Base-by-base conservation (phyloP, 2,113 vertebrate species). In the Desmodus rotundus region DNA sequence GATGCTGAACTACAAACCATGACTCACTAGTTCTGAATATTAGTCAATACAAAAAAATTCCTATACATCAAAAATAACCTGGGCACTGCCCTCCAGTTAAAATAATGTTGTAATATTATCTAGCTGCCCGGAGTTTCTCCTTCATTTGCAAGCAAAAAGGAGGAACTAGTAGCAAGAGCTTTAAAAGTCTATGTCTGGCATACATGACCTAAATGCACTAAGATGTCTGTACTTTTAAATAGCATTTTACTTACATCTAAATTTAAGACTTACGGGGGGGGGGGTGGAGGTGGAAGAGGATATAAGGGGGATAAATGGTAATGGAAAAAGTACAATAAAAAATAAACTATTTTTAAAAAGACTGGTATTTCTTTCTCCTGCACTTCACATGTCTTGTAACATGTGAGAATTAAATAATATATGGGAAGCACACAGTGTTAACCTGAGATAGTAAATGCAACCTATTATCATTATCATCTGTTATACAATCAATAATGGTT, bases 31-130 rank as follows among this genome's bases (percentile, higher is more conserved):
- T 78, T 94, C 41, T 90, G 72, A 92, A 73, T 61, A 77, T 74
- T 84, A 92, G 41, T 73, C 85, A 92, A 95, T 41, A 94, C 63
- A 91, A 83, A 91, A 70, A 36, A 88, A 93, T 93, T 81, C 7
- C 68, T 91, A 78, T 68, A 87, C 26, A 87, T 80, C 45, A 67
- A 87, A 87, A 87, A 90, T 74, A 85, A 93, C 36, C 50, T 33
- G 61, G 19, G 61, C n/a, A 92, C 78, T 70, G 58, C 54, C 85
- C 84, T 89, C 65, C 56, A 95, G 78, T 86, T 87, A 83, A 72
- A 95, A 87, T 84, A 77, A 67, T 86, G 38, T 43, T 89, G 61
- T 67, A 92, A 81, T 92, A 85, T 38, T 67, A 89, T 28, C 68
- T 65, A 78, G 58, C 45, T 91, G 22, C n/a, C 20, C 38, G 16